phyloP scores from a whole-genome alignment of 2,888 invertebrate species.

The Dermolepida albohirtum region DNA sequence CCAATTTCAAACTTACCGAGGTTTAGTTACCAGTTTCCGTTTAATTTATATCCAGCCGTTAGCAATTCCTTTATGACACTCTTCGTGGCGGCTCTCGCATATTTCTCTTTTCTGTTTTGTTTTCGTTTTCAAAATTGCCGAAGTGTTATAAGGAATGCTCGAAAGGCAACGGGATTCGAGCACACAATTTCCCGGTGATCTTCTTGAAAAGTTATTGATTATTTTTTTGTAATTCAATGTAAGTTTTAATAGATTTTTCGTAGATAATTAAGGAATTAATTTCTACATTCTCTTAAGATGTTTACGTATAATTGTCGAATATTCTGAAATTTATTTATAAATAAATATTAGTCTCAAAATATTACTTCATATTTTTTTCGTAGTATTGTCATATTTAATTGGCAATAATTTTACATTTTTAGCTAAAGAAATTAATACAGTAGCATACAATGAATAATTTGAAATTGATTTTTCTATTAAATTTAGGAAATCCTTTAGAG shows the following conservation, averaged over 20 bases:
- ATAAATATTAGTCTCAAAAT: no score
- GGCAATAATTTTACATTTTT: no score
- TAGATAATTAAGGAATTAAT: not conserved
- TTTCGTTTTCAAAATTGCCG: slow-evolving; percentile 17
- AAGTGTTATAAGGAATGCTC: slow-evolving; percentile 20
- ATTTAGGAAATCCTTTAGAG: no score
- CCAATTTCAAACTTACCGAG: slow-evolving; percentile 36
- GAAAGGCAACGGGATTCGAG: slow-evolving; percentile 2
- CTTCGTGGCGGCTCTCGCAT: slow-evolving; percentile 3
- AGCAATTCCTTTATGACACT: slow-evolving; percentile 28
- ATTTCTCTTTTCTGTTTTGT: slow-evolving; percentile 18
- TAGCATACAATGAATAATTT: no score
- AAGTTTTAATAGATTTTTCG: not conserved
- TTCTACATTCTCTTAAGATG: not conserved
- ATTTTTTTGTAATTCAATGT: not conserved
- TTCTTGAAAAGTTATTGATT: not conserved
- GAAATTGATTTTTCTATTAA: no score
- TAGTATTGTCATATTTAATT: no score
- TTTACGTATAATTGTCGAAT: not conserved
- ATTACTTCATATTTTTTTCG: no score
- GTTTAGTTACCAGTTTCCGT: slow-evolving; percentile 37
- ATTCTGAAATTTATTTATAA: not conserved
- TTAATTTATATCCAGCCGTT: slow-evolving; percentile 36
- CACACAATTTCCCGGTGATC: not conserved
- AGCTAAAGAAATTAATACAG: no score